A percentile compares a stretch with the other conserved stretches of the same genome.
Conservation (phyloP, 2,888 invertebrate species). For the Ganaspis brasiliensis region DNA sequence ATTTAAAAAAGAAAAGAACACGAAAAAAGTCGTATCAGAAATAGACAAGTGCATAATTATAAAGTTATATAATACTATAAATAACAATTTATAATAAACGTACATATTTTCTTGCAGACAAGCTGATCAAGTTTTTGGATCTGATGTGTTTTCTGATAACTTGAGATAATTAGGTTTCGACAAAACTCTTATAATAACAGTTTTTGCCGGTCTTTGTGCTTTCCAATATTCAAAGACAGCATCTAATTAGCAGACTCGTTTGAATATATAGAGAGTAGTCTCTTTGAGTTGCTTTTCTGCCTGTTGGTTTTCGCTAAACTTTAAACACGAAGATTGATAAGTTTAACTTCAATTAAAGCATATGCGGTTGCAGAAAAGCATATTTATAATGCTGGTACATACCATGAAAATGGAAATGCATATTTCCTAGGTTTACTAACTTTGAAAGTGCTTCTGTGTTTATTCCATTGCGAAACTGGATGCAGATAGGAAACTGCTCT, state of each 20-base stretch:
- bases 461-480: slow-evolving; percentile 65
- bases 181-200: no score
- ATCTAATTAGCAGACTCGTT: neutral
- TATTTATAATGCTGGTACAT: slow-evolving; percentile 59
- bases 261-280: neutral
- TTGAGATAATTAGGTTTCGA: no score
- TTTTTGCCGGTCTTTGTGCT: no score
- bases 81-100: no score
- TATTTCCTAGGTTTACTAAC: slow-evolving; percentile 60
- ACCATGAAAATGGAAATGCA: slow-evolving; percentile 60
- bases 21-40: no score
- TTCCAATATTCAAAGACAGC: neutral
- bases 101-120: no score
- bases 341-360: neutral
- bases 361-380: slow-evolving; percentile 22
- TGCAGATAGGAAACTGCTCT: slow-evolving; percentile 70
- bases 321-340: neutral
- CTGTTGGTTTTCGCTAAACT: neutral
- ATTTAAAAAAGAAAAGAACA: no score
- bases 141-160: no score
- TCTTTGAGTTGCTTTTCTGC: neutral
- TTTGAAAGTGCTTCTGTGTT: slow-evolving; percentile 69
- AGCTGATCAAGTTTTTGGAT: no score
- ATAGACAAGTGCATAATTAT: no score
- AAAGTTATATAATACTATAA: no score